These are phyloP conservation scores for Venustoraphidia nigricollis DNA, from an alignment of 2,888 invertebrate species.

Conservation along the genomic window DNA sequence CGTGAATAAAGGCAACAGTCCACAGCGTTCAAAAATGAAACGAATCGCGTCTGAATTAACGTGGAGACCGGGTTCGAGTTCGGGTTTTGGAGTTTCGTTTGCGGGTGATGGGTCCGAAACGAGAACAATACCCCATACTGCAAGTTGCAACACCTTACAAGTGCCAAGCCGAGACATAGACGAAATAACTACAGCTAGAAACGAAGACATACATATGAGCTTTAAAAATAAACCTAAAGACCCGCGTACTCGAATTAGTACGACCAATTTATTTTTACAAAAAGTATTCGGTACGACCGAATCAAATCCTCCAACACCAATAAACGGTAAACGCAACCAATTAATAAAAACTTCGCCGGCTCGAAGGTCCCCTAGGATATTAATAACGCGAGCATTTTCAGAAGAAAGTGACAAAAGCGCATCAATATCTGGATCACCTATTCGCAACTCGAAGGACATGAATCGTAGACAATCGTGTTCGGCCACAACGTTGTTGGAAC, in stretches of 20 bases:
- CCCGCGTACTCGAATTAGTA: slow-evolving; percentile 32
- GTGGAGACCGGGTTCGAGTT: slow-evolving; percentile 32
- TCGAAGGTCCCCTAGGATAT: slow-evolving; percentile 47
- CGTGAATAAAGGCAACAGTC: slow-evolving; percentile 22
- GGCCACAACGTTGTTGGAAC: slow-evolving; percentile 25
- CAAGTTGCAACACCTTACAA: slow-evolving; percentile 54
- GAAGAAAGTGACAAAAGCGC: slow-evolving; percentile 49
- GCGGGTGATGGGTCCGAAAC: slow-evolving; percentile 24
- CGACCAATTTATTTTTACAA: slow-evolving; percentile 44
- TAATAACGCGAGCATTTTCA: slow-evolving; percentile 57
- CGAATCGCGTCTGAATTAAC: slow-evolving; percentile 32
- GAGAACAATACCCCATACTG: slow-evolving; percentile 39
- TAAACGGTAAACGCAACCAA: slow-evolving; percentile 13
- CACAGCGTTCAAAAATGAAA: slow-evolving; percentile 26
- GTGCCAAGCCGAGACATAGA: slow-evolving; percentile 36
- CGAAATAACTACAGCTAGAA: slow-evolving; percentile 24
- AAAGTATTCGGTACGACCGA: slow-evolving; percentile 38
- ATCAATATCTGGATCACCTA: slow-evolving; percentile 27
- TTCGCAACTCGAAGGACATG: slow-evolving; percentile 17
- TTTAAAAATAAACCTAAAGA: slow-evolving; percentile 10
- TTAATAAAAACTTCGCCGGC: slow-evolving; percentile 17
- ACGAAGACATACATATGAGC: slow-evolving; percentile 19
- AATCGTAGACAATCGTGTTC: slow-evolving; percentile 26
- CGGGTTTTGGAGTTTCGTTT: slow-evolving; percentile 20
- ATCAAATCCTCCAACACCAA: slow-evolving; percentile 14